phyloP scores from a whole-genome alignment of 2,888 invertebrate species.

The Cordylochernes scorpioides region DNA sequence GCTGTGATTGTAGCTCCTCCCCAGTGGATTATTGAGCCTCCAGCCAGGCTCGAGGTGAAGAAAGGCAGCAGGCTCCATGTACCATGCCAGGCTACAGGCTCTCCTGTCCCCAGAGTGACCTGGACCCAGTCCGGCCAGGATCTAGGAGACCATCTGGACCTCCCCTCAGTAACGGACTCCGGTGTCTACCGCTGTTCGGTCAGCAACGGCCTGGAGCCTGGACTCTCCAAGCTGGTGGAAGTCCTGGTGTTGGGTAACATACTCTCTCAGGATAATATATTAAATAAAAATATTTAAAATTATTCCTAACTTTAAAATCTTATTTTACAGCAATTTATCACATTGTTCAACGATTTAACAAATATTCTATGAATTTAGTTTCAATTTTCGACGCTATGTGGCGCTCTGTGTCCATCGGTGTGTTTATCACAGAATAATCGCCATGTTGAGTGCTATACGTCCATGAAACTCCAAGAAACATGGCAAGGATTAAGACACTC shows the following conservation, averaged over 20 bases:
- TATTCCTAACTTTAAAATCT: no score
- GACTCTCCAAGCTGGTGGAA: neutral
- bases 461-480: no score
- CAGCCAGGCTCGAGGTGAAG: neutral
- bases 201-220: constrained; percentile 3
- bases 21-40: constrained; percentile 9
- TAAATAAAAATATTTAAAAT: no score
- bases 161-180: constrained; percentile 1
- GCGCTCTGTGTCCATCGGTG: no score
- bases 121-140: constrained; percentile 7
- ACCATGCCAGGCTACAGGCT: constrained; percentile 9
- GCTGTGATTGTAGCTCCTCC: constrained; percentile 12
- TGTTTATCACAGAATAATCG: no score
- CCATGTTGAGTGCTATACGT: no score
- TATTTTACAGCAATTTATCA: no score
- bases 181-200: constrained; percentile 6
- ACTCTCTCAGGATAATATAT: no score
- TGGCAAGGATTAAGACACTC: no score
- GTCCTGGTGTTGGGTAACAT: neutral
- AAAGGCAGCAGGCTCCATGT: constrained; percentile 3
- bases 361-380: no score
- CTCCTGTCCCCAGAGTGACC: constrained; percentile 9
- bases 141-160: neutral
- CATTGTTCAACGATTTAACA: no score
- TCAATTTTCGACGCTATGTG: no score